Base-by-base conservation (phyloP, 2,888 invertebrate genomes). In the Drosophila vallismaia region DNA sequence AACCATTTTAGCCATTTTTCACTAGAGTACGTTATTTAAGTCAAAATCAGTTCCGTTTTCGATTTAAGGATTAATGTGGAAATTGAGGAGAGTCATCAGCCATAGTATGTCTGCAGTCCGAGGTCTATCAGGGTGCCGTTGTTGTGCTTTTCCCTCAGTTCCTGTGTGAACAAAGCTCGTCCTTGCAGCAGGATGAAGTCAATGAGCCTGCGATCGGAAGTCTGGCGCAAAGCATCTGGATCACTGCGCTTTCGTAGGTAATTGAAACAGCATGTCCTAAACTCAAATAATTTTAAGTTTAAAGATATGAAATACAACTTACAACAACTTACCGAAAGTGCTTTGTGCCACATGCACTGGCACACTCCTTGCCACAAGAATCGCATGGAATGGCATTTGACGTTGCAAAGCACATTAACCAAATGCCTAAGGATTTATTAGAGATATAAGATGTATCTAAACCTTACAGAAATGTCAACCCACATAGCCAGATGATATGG, bases 231-330 rank as follows among this genome's bases (percentile, higher is more conserved):
- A 10, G 85, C 80, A 28, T 85, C 88, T 1, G 90, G 86, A 74
- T 91, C 89, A 45, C 91, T 91, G 58, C 94, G 91, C 78, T 95
- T 94, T 71, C 93, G 93, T 76, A 94, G 91, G 86, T 94, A 95
- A 89, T 95, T 95, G 89, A 94, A 94, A 81, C 95, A 95, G 76
- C 94, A 95, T 9, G 94, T 94, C 40, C 94, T 93, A 1, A 24
- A 10, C 9, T 19, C 1, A 8, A 14, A 4, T 36, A 50, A 7
- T 7, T 5, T 8, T 4, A 7, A 28, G 10, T 14, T 29, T 0
- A 7, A 26, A n/a, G n/a, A 8, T 40, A 4, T 2, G n/a, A 2
- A 19, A 7, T n/a, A 4, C 4, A 9, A 4, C 10, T 19, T 8
- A 5, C 4, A 6, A 2, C 4, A 6, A 38, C 70, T 67, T 72